Percentiles rank a stretch among this genome's conserved stretches.
Conservation (phyloP, 2,113 vertebrate species). For the Salminus brasiliensis region DNA sequence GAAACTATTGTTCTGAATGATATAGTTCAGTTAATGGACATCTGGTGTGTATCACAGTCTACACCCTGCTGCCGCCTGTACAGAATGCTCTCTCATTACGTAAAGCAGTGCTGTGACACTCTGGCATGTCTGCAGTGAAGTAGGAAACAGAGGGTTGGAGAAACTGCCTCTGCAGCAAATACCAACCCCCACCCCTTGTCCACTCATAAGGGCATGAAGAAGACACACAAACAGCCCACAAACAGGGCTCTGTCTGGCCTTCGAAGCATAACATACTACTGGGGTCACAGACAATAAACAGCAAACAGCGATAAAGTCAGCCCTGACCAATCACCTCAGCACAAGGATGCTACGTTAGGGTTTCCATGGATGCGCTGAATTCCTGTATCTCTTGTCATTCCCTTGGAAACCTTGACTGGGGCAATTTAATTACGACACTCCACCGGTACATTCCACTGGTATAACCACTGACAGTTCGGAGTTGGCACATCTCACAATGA, state of each 20-base stretch:
- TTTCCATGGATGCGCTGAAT: constrained; percentile 5
- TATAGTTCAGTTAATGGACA: background rate
- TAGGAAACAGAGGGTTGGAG: background rate
- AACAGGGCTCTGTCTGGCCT: background rate
- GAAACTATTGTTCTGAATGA: background rate
- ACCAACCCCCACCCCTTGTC: background rate
- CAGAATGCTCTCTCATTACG: background rate
- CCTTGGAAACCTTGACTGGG: background rate
- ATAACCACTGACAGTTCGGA: background rate
- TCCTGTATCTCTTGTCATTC: background rate
- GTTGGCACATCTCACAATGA: background rate
- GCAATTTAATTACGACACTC: background rate
- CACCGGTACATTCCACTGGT: constrained; percentile 3
- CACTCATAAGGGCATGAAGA: background rate
- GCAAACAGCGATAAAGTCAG: constrained; percentile 11
- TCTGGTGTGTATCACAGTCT: background rate
- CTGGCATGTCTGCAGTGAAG: background rate
- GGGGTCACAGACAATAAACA: background rate
- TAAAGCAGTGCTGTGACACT: background rate
- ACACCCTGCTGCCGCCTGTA: background rate
- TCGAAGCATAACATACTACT: background rate
- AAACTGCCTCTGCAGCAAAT: background rate
- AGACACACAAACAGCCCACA: background rate
- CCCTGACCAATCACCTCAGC: constrained; percentile 29
- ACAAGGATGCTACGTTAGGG: constrained; percentile 29